These are phyloP conservation scores for Ctenoplectra terminalis DNA, from an alignment of 1,140 invertebrate species.

Conservation along the genomic window DNA sequence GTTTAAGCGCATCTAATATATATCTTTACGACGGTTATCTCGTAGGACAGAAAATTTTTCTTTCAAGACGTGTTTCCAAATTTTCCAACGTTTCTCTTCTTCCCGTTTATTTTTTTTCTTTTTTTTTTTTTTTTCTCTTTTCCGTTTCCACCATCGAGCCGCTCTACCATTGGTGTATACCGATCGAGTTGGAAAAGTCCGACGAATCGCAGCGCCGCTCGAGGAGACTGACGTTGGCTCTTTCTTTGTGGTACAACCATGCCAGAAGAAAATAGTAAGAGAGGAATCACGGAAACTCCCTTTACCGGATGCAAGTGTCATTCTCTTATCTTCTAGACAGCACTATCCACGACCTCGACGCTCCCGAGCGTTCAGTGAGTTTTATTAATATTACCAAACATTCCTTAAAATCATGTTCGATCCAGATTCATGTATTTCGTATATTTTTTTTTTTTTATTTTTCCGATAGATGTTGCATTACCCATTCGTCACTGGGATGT, in stretches of 20 bases:
- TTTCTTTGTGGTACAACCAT: conserved; percentile 30
- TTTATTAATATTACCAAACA: conserved; percentile 42
- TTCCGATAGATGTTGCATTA: background rate
- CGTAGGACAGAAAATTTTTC: conserved; percentile 9
- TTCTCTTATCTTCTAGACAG: conserved; percentile 57
- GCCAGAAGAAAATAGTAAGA: conserved; percentile 39
- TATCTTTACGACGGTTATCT: conserved; percentile 25
- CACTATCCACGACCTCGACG: conserved; percentile 59
- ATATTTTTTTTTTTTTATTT: background rate
- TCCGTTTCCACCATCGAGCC: no score
- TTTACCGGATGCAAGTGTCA: conserved; percentile 66
- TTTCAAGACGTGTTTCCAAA: conserved; percentile 36
- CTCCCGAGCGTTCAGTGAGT: conserved; percentile 41
- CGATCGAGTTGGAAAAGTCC: background rate
- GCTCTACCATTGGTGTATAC: conserved; percentile 5
- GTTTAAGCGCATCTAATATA: conserved; percentile 18
- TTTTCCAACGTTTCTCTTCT: background rate
- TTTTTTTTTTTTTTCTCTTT: no score
- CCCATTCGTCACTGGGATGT: background rate
- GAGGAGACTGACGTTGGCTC: background rate
- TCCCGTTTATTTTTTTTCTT: no score
- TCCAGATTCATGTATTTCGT: no score
- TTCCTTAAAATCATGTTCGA: background rate
- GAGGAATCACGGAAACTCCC: conserved; percentile 60
- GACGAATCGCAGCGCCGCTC: conserved; percentile 16